phyloP scores from a whole-genome alignment of 2,113 vertebrate species.

The Pangasianodon hypophthalmus region DNA sequence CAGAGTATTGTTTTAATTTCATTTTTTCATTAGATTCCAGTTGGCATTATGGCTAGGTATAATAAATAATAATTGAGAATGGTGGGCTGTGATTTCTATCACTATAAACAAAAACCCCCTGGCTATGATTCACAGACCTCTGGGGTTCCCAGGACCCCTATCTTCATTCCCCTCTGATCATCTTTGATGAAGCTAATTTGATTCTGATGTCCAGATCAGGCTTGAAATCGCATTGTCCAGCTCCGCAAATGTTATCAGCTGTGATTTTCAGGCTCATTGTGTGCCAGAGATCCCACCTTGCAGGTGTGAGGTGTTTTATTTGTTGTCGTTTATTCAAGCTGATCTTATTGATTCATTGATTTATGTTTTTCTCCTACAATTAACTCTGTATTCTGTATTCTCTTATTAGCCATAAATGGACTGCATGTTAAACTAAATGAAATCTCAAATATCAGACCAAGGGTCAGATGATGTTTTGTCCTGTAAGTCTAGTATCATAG shows the following conservation, averaged over 20 bases:
- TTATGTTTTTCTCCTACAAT: background rate
- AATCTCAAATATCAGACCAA: background rate
- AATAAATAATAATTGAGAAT: background rate
- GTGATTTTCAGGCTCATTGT: conserved; percentile 19
- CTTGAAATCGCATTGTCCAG: conserved; percentile 37
- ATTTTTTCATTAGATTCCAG: background rate
- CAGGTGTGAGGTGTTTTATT: background rate
- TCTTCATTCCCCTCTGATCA: conserved; percentile 12
- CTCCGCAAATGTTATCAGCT: conserved; percentile 38
- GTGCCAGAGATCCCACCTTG: background rate
- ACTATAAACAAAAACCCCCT: background rate
- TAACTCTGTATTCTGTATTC: background rate
- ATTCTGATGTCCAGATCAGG: conserved; percentile 30
- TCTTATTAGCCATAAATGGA: background rate
- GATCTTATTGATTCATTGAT: background rate
- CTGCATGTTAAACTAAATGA: background rate
- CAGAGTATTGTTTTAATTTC: background rate
- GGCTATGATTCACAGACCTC: background rate
- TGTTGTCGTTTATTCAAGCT: background rate
- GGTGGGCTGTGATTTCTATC: background rate
- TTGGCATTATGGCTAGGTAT: background rate
- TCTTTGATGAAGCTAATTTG: conserved; percentile 1
- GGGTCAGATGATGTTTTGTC: background rate
- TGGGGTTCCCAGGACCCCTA: background rate
- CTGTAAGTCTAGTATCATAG: too few species aligned